Conservation (phyloP, 2,113 vertebrate species). For the Petromus typicus region DNA sequence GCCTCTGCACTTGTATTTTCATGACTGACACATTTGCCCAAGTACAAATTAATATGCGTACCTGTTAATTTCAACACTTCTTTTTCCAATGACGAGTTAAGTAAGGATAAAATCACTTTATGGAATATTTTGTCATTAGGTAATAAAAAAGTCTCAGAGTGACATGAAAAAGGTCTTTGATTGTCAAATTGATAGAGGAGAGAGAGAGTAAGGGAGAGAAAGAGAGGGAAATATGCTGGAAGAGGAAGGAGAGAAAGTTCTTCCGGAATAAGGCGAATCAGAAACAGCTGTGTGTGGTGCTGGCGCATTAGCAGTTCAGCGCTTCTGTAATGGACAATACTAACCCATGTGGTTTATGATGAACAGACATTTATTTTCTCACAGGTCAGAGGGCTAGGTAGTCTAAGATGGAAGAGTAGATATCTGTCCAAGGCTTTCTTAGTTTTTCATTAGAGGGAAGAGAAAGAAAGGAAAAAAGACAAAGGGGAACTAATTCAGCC, state of each 20-base stretch:
- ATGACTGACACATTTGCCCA: not conserved
- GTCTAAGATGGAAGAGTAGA: not conserved
- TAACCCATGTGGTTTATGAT: not conserved
- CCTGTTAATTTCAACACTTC: not conserved
- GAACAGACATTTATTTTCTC: not conserved
- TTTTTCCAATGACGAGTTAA: not conserved
- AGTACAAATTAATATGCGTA: not conserved
- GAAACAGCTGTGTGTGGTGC: not conserved
- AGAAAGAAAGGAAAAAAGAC: not conserved
- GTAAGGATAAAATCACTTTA: not conserved
- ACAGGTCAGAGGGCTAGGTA: not conserved
- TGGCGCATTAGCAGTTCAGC: not conserved
- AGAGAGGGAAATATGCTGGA: not conserved
- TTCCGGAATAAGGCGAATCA: not conserved
- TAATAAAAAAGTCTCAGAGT: not conserved
- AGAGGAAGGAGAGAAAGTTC: not conserved
- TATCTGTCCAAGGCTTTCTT: not conserved
- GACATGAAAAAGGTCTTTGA: not conserved
- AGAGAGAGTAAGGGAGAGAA: not conserved
- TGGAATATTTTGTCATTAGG: not conserved
- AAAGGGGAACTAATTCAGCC: too few species aligned
- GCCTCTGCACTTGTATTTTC: not conserved
- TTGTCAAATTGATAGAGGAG: not conserved
- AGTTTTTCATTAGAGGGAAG: not conserved
- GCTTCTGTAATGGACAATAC: not conserved